Percentiles rank a stretch among this genome's conserved stretches.
Evolutionary conservation across 2,888 invertebrate genomes (phyloP).

Genomic region (Nematopogon swammerdamellus): DNA sequence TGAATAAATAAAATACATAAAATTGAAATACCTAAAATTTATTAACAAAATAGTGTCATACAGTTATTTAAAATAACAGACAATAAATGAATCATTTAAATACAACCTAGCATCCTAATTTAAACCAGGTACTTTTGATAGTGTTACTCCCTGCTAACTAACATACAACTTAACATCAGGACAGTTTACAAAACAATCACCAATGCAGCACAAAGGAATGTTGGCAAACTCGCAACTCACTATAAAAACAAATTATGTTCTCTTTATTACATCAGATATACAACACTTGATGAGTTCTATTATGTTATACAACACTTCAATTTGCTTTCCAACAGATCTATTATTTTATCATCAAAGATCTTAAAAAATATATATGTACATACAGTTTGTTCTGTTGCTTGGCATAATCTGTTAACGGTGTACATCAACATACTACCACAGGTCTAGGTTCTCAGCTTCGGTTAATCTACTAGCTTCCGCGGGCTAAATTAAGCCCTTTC

Average conservation of each 20-base stretch:
- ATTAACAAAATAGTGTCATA: constrained; percentile 57
- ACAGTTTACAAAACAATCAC: constrained; percentile 27
- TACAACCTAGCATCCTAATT: constrained; percentile 54
- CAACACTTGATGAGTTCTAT: too few relatives aligned
- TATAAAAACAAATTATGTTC: neutral
- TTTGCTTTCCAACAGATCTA: too few relatives aligned
- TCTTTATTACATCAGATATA: neutral
- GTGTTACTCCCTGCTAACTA: constrained; percentile 42
- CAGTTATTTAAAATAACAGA: constrained; percentile 56
- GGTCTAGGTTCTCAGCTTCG: too few relatives aligned
- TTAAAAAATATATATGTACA: too few relatives aligned
- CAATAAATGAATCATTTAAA: constrained; percentile 52
- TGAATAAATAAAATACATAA: neutral
- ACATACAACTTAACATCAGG: constrained; percentile 25
- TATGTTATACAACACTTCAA: too few relatives aligned
- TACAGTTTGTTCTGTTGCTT: too few relatives aligned
- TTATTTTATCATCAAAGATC: too few relatives aligned
- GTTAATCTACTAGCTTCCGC: too few relatives aligned
- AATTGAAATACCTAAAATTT: constrained; percentile 42
- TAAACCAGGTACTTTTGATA: constrained; percentile 56
- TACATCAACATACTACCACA: too few relatives aligned
- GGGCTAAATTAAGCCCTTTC: too few relatives aligned
- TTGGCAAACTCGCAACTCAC: constrained; percentile 28
- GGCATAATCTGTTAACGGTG: too few relatives aligned
- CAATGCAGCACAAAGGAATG: constrained; percentile 54